A percentile compares a stretch with the other conserved stretches of the same genome.
phyloP scores from a whole-genome alignment of 2,888 invertebrate genomes.

The Chymomyza procnemis region DNA sequence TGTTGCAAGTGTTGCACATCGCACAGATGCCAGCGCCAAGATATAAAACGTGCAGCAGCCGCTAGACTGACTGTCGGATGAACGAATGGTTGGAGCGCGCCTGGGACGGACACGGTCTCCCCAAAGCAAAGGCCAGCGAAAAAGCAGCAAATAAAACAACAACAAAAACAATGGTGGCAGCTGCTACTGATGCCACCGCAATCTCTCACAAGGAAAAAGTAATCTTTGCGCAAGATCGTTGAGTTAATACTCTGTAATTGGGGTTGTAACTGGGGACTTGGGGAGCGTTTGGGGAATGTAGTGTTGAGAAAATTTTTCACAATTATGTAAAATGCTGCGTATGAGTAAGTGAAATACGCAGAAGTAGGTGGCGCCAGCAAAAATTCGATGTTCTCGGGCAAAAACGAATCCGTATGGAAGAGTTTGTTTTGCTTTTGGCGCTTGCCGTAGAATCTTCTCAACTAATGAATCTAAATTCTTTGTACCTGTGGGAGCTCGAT shows the following conservation, averaged over 20 bases:
- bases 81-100: background rate
- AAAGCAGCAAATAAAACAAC: constrained; percentile 23
- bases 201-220: background rate
- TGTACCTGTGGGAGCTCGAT: no score
- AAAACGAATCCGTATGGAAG: no score
- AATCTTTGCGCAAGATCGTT: background rate
- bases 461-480: no score
- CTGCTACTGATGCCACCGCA: constrained; percentile 51
- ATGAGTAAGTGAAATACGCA: no score
- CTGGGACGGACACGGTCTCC: constrained; percentile 16
- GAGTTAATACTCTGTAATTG: background rate
- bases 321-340: no score
- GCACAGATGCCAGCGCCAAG: constrained; percentile 69
- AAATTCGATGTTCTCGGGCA: no score
- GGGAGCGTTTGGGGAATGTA: no score
- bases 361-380: no score
- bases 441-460: no score
- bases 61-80: constrained; percentile 26
- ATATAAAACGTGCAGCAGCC: constrained; percentile 57
- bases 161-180: constrained; percentile 73
- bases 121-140: constrained; percentile 9
- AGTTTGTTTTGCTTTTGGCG: no score
- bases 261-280: background rate
- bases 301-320: no score
- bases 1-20: constrained; percentile 67